Evolutionary conservation across 2,113 vertebrate genomes (phyloP).

Genomic region (Mus spicilegus): DNA sequence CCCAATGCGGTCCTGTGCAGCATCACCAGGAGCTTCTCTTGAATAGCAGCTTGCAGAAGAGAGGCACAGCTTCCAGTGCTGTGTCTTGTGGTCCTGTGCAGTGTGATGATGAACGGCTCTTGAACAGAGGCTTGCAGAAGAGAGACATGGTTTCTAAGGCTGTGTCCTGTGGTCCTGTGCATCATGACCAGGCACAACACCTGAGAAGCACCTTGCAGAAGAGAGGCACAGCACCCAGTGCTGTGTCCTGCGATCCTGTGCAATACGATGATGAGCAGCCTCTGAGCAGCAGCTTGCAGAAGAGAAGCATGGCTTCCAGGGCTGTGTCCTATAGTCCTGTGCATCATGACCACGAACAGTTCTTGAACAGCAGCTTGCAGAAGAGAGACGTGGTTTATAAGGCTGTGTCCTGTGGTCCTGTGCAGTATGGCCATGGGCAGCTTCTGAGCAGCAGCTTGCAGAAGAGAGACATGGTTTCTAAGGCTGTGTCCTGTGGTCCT

Average conservation of each 20-base stretch:
- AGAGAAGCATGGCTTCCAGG: too few relatives aligned
- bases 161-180: rapidly evolving
- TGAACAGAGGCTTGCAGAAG: neutral
- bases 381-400: neutral
- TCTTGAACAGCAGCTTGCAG: neutral
- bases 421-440: too few relatives aligned
- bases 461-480: neutral
- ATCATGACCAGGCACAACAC: rapidly evolving
- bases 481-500: neutral
- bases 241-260: neutral
- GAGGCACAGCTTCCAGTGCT: too few relatives aligned
- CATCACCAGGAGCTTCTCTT: too few relatives aligned
- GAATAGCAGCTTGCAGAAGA: neutral
- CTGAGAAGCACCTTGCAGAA: neutral
- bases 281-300: too few relatives aligned
- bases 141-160: neutral
- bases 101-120: rapidly evolving
- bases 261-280: too few relatives aligned
- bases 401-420: too few relatives aligned
- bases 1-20: neutral
- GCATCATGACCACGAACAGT: rapidly evolving
- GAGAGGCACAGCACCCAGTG: rapidly evolving
- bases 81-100: too few relatives aligned
- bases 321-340: neutral
- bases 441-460: neutral